Conservation (phyloP, 2,797 vertebrate species). For the Xyrichtys novacula region DNA sequence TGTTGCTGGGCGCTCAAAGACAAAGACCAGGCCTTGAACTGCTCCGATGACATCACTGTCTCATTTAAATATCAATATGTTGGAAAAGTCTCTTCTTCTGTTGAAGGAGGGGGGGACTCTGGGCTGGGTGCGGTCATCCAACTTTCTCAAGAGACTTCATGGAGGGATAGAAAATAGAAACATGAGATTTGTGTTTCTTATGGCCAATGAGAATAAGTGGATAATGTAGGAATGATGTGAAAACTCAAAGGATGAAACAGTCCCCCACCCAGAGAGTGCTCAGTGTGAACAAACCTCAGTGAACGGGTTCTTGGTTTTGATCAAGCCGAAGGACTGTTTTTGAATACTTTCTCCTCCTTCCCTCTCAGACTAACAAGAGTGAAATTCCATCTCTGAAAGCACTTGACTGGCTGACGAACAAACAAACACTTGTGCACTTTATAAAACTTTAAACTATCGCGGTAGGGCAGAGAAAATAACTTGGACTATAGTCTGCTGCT, state of each 20-base stretch:
- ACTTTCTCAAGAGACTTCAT: slow-evolving; percentile 1
- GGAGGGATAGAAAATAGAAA: neutral
- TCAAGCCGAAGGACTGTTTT: neutral
- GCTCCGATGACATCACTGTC: slow-evolving; percentile 20
- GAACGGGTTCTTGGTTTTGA: too few relatives aligned
- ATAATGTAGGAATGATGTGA: neutral
- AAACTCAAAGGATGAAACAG: neutral
- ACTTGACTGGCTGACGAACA: neutral
- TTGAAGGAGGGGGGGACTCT: neutral
- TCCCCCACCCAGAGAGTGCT: neutral
- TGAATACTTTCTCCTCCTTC: neutral
- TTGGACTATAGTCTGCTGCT: neutral
- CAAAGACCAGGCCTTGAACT: slow-evolving; percentile 23
- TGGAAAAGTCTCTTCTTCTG: slow-evolving; percentile 33
- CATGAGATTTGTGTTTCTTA: neutral
- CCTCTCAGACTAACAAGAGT: neutral
- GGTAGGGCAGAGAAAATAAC: neutral
- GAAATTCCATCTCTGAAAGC: neutral
- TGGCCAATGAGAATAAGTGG: too few relatives aligned
- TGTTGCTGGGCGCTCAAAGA: slow-evolving; percentile 42
- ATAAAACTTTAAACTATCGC: neutral
- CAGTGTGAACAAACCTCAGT: too few relatives aligned
- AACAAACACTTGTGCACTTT: neutral
- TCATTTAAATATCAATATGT: slow-evolving; percentile 67
- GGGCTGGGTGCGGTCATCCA: neutral